Base-by-base conservation (phyloP, 2,888 invertebrate species). In the Drosophila tanythrix region DNA sequence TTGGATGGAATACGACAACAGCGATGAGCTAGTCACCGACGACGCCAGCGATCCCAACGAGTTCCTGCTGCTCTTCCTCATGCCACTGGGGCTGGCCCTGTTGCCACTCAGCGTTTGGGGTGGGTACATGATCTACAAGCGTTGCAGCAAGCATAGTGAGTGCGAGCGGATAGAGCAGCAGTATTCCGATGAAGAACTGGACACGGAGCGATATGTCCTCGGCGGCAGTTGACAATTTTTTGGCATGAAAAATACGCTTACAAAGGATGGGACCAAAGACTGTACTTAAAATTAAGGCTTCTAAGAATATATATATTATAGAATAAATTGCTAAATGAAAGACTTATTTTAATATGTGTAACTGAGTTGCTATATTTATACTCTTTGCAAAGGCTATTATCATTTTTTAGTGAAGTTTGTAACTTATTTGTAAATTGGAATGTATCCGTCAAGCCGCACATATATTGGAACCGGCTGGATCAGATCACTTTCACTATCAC, bases 51-150 rank as follows among this genome's bases (percentile, higher is more conserved):
- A 91, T 79, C 89, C 91, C 0, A 81, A 79, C 2, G 86, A 90
- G 59, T 93, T 93, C 60, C 85, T 90, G 67, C 57, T 92, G 40
- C 81, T 93, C 7, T 93, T 93, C 66, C 79, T 93, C 11, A 93
- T 93, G 90, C 93, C 93, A 0, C 29, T 93, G 18, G 92, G 92
- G 1, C 69, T 92, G 76, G 92, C 92, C 0, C 50, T 92, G 60
- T 65, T 93, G 3, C 93, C 93, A 5, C 60, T 93, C 3, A 79
- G 83, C 40, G 89, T 93, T 11, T 93, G 92, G 92, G 75, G 91
- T n/a, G 89, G 91, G 56, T 92, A 91, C 70, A 51, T 89, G 59
- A 71, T 83, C 5, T 86, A 88, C 60, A 92, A 90, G 40, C 84
- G 85, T 36, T 90, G 81, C 67, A 79, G 69, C 21, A 43, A 56